These are phyloP conservation scores for Cisticola juncidis DNA, from an alignment of 2,113 vertebrate genomes.

Conservation along the genomic window DNA sequence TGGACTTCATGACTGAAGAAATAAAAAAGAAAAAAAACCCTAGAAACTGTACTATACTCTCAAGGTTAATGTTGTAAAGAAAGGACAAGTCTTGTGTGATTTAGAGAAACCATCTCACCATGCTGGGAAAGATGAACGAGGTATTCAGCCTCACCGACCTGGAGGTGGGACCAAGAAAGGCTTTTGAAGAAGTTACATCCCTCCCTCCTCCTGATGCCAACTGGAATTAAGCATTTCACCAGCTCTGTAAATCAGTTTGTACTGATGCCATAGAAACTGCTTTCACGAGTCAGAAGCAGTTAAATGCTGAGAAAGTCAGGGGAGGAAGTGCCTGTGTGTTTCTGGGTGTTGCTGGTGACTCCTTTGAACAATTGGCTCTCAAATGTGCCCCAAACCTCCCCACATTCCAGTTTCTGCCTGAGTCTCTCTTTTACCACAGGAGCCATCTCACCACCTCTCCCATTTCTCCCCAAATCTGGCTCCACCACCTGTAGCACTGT, in stretches of 20 bases:
- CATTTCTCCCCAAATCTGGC: background rate
- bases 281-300: background rate
- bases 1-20: background rate
- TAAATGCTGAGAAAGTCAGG: background rate
- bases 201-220: background rate
- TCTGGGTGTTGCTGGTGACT: background rate
- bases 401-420: background rate
- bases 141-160: background rate
- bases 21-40: background rate
- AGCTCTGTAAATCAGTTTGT: background rate
- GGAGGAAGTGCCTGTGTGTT: background rate
- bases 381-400: background rate
- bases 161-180: background rate
- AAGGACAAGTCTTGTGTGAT: background rate
- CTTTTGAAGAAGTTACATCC: background rate
- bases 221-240: background rate
- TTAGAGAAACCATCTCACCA: background rate
- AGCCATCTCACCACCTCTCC: background rate
- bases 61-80: background rate
- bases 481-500: background rate
- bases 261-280: conserved; percentile 1
- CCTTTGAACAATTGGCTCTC: background rate
- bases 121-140: background rate
- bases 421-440: background rate
- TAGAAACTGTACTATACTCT: background rate